phyloP scores from a whole-genome alignment of 2,113 vertebrate species.

The Typhlomys cinereus region DNA sequence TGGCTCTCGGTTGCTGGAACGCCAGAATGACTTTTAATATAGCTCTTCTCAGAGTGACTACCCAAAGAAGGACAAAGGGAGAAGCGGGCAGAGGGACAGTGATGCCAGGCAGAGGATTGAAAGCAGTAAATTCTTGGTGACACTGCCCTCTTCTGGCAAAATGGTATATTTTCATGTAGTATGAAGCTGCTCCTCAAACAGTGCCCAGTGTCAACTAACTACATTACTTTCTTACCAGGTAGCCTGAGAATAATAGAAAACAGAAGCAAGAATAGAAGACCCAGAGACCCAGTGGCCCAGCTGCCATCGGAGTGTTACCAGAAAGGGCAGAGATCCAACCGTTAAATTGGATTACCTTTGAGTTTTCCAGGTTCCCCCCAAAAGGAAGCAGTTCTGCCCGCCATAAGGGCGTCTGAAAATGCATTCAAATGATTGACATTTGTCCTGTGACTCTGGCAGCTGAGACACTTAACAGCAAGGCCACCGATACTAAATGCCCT shows the following conservation, averaged over 20 bases:
- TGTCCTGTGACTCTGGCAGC: background rate
- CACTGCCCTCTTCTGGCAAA: slow-evolving; percentile 25
- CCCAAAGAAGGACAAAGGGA: background rate
- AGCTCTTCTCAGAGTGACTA: background rate
- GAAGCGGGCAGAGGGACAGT: background rate
- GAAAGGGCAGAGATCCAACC: background rate
- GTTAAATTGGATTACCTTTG: background rate
- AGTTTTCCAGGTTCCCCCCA: background rate
- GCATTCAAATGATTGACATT: background rate
- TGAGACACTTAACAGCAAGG: background rate
- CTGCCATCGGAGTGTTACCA: background rate
- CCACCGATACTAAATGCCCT: background rate
- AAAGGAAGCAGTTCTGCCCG: background rate
- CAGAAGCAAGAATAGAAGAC: background rate
- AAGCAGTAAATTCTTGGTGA: background rate
- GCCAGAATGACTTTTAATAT: background rate
- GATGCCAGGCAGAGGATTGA: background rate
- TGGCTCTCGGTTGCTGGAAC: background rate
- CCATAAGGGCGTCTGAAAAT: background rate
- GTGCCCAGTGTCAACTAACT: background rate
- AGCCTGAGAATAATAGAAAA: background rate
- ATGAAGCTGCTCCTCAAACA: fast-evolving
- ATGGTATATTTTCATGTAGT: background rate
- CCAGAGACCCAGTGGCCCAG: background rate
- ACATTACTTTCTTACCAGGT: background rate